phyloP scores from a whole-genome alignment of 2,113 vertebrate genomes.

The Ondatra zibethicus region DNA sequence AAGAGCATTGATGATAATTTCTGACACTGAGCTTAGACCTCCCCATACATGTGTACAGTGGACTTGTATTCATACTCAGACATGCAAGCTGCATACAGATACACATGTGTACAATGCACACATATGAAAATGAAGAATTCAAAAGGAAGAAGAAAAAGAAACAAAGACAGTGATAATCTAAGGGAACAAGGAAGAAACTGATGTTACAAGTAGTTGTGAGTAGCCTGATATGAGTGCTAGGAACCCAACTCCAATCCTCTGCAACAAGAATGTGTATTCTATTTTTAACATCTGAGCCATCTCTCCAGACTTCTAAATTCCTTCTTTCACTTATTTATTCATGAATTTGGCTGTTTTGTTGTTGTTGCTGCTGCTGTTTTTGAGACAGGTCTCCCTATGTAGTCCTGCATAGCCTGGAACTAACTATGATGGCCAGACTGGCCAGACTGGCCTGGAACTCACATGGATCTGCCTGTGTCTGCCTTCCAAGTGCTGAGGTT shows the following conservation, averaged over 20 bases:
- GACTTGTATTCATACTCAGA: background rate
- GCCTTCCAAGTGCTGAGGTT: background rate
- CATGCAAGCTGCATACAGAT: background rate
- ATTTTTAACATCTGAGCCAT: background rate
- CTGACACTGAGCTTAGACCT: background rate
- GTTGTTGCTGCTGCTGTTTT: background rate
- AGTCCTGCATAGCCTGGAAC: background rate
- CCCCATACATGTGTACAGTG: background rate
- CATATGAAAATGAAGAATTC: background rate
- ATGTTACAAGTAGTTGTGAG: background rate
- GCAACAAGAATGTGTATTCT: background rate
- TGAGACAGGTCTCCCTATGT: background rate
- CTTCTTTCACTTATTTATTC: background rate
- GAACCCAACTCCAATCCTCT: background rate
- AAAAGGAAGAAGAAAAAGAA: background rate
- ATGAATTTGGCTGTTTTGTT: background rate
- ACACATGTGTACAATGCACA: background rate
- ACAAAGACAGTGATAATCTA: slow-evolving; percentile 1
- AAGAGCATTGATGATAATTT: background rate
- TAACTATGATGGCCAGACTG: background rate
- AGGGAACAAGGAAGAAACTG: slow-evolving; percentile 29
- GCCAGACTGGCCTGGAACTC: background rate
- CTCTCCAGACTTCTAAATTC: background rate
- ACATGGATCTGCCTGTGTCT: background rate
- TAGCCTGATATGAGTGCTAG: background rate